These are phyloP conservation scores for Coleophora flavipennella DNA, from an alignment of 2,888 invertebrate genomes.

Conservation along the genomic window DNA sequence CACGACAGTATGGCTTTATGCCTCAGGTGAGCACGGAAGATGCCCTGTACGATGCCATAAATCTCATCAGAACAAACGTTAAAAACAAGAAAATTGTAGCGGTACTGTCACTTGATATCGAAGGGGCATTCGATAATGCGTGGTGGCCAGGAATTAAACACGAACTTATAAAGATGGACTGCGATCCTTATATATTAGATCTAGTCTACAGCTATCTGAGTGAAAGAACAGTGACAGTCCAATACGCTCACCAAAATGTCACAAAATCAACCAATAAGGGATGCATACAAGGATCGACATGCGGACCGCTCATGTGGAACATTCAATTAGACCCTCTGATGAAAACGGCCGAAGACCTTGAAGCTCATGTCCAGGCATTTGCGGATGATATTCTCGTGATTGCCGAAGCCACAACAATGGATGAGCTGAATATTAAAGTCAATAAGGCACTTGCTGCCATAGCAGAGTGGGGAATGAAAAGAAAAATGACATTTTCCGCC, in stretches of 20 bases:
- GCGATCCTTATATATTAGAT: background rate
- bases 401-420: background rate
- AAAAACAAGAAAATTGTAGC: constrained; percentile 5
- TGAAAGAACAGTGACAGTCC: constrained; percentile 4
- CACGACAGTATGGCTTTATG: constrained; percentile 13
- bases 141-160: constrained; percentile 13
- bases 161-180: background rate
- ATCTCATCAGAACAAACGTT: background rate
- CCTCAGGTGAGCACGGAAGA: constrained; percentile 12
- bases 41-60: constrained; percentile 7
- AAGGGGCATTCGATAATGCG: constrained; percentile 14
- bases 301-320: constrained; percentile 16
- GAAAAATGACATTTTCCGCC: constrained; percentile 12
- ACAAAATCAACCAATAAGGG: constrained; percentile 9
- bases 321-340: constrained; percentile 12
- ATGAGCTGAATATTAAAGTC: background rate
- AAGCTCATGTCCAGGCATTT: constrained; percentile 13
- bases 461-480: constrained; percentile 7
- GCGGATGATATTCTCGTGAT: constrained; percentile 15
- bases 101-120: constrained; percentile 12
- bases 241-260: constrained; percentile 7
- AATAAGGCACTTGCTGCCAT: constrained; percentile 2
- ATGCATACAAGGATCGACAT: constrained; percentile 13
- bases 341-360: background rate
- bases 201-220: constrained; percentile 9